phyloP scores from a whole-genome alignment of 2,888 invertebrate species.

The Ariolimax columbianus region DNA sequence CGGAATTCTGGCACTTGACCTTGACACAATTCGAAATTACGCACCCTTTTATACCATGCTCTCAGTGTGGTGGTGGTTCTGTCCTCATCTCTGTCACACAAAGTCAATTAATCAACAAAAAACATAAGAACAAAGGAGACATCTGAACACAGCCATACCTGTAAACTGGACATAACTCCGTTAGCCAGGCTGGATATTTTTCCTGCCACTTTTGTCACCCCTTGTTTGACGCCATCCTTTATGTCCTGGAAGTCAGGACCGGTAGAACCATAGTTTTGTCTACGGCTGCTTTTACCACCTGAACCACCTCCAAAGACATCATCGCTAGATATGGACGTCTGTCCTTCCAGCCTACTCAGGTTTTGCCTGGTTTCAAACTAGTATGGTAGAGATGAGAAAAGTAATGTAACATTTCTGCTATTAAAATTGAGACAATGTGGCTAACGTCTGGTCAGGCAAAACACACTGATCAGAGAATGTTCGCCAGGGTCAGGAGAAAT shows the following conservation, averaged over 20 bases:
- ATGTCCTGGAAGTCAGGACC: slow-evolving; percentile 94
- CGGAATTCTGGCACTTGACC: no score
- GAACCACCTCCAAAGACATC: slow-evolving; percentile 89
- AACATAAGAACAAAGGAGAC: not conserved
- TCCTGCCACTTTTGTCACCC: slow-evolving; percentile 98
- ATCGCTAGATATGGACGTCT: slow-evolving; percentile 95
- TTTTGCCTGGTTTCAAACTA: slow-evolving; percentile 80
- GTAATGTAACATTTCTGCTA: no score
- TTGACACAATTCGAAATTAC: no score
- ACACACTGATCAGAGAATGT: no score
- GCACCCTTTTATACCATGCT: no score
- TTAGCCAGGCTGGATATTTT: slow-evolving; percentile 95
- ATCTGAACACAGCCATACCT: slow-evolving; percentile 81
- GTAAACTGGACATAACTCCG: slow-evolving; percentile 94
- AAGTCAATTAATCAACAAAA: no score
- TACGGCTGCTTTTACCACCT: slow-evolving; percentile 79
- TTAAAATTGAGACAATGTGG: no score
- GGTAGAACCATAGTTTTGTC: slow-evolving; percentile 57
- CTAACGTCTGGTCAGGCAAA: no score
- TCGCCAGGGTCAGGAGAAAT: no score
- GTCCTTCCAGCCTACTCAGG: slow-evolving; percentile 91
- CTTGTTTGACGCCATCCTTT: slow-evolving; percentile 96
- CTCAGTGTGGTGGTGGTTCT: no score
- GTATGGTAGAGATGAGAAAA: not conserved
- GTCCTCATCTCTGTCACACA: no score